Evolutionary conservation across 2,113 vertebrate genomes (phyloP), one percentile per base, ranked within the genome.

Genomic region (Barbus barbus): DNA sequence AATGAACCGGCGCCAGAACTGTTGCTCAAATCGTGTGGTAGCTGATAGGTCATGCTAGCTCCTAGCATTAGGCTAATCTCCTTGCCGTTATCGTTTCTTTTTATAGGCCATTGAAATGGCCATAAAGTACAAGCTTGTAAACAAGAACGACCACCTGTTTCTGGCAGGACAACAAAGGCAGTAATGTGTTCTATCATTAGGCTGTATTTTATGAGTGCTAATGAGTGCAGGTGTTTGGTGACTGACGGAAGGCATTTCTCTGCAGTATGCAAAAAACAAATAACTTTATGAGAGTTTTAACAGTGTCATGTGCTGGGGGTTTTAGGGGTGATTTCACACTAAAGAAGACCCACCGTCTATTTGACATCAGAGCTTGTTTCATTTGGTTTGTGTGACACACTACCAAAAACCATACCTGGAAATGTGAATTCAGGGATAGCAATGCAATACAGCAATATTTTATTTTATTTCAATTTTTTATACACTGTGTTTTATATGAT

Each of bases 51-150:
- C 77, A 61, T 38, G 33, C 6, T 41, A 61, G 26, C 56, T 44
- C 14, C n/a, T 61, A 41, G 33, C 36, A 28, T 44, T 61, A 18
- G 3, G 56, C n/a, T 41, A 78, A 12, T 7, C 77, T 61, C n/a
- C 14, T 18, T 26, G 33, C 22, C 20, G 9, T 80, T 80, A 44
- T 79, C 51, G 16, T 24, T 75, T n/a, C 36, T 31, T 80, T 80
- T 65, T 80, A 61, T 61, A 24, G n/a, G 26, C 75, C 51, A 36
- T 78, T 76, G 33, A 78, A 78, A 78, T 78, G 76, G 12, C 76
- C 76, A 26, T 61, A 5, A 44, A 78, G 56, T 60, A 61, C 56
- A 78, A 61, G 76, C 60, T 65, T 65, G 78, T 80, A 80, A 80
- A 80, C 78, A 80, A 67, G 78, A 31, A 20, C 16, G 28, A 80